A percentile compares a stretch with the other conserved stretches of the same genome.
phyloP scores from a whole-genome alignment of 2,797 vertebrate genomes.

The Sebastiscus tertius region DNA sequence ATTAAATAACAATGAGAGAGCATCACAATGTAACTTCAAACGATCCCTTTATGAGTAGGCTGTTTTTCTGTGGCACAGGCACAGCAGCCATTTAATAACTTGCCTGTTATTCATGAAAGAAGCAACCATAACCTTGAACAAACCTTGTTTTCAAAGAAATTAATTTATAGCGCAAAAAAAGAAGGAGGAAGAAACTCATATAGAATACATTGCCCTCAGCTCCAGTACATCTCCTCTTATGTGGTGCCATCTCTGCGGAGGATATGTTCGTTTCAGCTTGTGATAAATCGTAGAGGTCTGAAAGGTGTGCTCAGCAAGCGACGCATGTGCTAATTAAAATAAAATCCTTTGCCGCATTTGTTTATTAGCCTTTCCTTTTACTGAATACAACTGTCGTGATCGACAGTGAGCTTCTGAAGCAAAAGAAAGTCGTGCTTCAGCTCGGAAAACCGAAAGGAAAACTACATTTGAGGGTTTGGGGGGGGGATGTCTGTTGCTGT shows the following conservation, averaged over 20 bases:
- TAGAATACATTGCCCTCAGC: slow-evolving; percentile 24
- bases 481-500: not conserved
- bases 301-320: slow-evolving; percentile 4
- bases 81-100: slow-evolving; percentile 59
- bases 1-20: slow-evolving; percentile 74
- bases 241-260: not conserved
- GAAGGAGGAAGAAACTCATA: slow-evolving; percentile 9
- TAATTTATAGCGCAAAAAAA: slow-evolving; percentile 40
- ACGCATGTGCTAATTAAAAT: not conserved
- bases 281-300: not conserved
- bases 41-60: slow-evolving; percentile 53
- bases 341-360: not conserved
- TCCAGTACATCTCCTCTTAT: not conserved
- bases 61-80: slow-evolving; percentile 52
- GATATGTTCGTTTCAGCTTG: not conserved
- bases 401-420: not conserved
- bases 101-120: slow-evolving; percentile 55
- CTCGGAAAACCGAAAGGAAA: not conserved
- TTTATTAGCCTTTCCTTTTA: not conserved
- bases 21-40: slow-evolving; percentile 72
- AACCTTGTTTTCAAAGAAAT: slow-evolving; percentile 58
- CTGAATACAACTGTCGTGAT: not conserved
- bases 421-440: not conserved
- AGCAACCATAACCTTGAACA: slow-evolving; percentile 55
- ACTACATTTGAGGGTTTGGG: not conserved